Evolutionary conservation across 2,797 vertebrate species (phyloP), one percentile per base, ranked within the genome.

Genomic region (Acrossocheilus wenchowensis): DNA sequence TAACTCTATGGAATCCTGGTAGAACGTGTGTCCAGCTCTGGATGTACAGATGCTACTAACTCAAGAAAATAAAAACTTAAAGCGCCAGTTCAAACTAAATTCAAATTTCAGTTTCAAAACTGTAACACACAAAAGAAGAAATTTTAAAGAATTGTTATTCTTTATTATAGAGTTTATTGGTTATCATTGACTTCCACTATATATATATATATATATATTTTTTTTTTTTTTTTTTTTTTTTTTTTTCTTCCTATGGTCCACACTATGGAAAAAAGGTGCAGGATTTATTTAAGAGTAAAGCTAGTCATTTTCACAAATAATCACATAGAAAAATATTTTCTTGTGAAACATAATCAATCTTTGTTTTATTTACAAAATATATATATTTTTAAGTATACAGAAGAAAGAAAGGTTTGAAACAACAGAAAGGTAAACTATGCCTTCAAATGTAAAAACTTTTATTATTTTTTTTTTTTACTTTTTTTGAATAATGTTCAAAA

Each of bases 11-110:
- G 85, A 90, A 88, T 83, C 57, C 50, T 62, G 66, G 78, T 23
- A 66, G 78, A 34, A 71, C 50, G 19, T 36, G 36, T 89, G 92
- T 88, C 86, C 83, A 86, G 48, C 54, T 77, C 77, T 74, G 23
- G 81, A 60, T 54, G 12, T 68, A 68, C 83, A 84, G 17, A 52
- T 41, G 15, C 2, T 62, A 62, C 36, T 17, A 15, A 62, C 50
- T 39, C 36, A 23, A 50, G 12, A 15, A 45, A 45, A 45, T 15
- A 15, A n/a, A 45, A 3, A 10, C n/a, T 10, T 21, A 36, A 23
- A 77, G 17, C 10, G 48, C 21, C 34, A 77, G 50, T 23, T 77
- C 34, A 39, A 78, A 6, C 52, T 26, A 26, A 26, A 26, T 26
- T 26, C 26, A 26, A 26, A 26, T 26, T 26, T 26, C 26, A 26